A percentile compares a stretch with the other conserved stretches of the same genome.
These are phyloP conservation scores for Sebastes hopkinsi DNA, from an alignment of 2,797 vertebrate genomes.

Conservation along the genomic window DNA sequence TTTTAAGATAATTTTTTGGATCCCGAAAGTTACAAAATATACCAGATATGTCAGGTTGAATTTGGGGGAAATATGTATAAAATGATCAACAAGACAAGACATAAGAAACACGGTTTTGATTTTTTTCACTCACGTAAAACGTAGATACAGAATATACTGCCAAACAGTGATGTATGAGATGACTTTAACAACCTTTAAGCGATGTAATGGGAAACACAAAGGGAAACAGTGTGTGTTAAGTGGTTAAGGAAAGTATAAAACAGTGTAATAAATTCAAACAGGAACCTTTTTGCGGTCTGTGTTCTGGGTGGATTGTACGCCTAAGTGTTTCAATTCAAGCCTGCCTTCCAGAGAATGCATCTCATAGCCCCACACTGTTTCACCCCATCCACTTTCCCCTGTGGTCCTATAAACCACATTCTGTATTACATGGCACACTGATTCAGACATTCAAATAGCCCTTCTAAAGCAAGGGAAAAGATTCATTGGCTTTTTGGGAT, in stretches of 20 bases:
- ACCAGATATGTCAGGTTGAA: not conserved
- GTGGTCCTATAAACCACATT: constrained; percentile 64
- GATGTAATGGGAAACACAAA: not conserved
- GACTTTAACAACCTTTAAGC: not conserved
- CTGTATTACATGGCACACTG: constrained; percentile 69
- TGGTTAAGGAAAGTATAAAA: constrained; percentile 12
- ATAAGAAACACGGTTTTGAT: not conserved
- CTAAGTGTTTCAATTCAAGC: constrained; percentile 50
- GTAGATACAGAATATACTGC: not conserved
- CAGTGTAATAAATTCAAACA: constrained; percentile 8
- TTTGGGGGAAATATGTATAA: not conserved
- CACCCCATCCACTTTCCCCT: constrained; percentile 52
- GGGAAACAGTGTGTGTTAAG: not conserved
- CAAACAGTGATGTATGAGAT: not conserved
- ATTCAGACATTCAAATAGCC: constrained; percentile 63
- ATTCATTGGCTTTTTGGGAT: constrained; percentile 59
- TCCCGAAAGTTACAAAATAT: not conserved
- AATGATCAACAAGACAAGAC: not conserved
- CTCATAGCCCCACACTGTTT: constrained; percentile 40
- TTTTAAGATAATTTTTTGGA: not conserved
- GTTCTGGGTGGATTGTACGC: constrained; percentile 7
- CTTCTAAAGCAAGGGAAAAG: constrained; percentile 29
- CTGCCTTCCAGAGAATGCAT: constrained; percentile 33
- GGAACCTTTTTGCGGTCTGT: constrained; percentile 13
- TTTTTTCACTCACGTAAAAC: not conserved